phyloP scores from a whole-genome alignment of 2,888 invertebrate species.

The Rhingia rostrata region DNA sequence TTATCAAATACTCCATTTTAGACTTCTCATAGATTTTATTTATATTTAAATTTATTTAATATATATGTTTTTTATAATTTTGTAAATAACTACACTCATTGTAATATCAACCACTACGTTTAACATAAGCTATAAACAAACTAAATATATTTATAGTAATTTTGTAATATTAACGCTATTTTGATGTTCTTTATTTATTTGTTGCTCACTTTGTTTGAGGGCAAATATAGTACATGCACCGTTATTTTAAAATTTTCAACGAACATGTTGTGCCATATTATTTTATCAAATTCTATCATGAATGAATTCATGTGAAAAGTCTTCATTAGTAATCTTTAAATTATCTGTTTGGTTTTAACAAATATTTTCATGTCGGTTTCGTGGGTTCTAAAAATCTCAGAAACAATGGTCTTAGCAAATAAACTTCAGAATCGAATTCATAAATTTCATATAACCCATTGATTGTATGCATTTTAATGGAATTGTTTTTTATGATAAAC shows the following conservation, averaged over 20 bases:
- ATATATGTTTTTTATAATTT: not conserved
- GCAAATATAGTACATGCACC: not conserved
- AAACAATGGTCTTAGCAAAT: too few species aligned
- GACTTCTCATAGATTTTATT: slow-evolving; percentile 13
- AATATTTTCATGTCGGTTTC: not conserved
- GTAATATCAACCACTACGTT: not conserved
- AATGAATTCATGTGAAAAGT: not conserved
- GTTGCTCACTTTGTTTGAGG: not conserved
- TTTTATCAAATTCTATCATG: not conserved
- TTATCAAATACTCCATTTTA: not conserved
- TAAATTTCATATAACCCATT: too few species aligned
- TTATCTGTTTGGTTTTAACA: not conserved
- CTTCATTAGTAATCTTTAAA: not conserved
- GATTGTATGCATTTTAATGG: too few species aligned
- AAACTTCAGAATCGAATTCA: too few species aligned
- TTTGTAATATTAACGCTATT: not conserved
- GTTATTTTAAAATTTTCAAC: not conserved
- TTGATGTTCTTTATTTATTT: not conserved
- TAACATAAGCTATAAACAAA: slow-evolving; percentile 2
- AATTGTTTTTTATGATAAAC: too few species aligned
- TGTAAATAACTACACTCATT: slow-evolving; percentile 39
- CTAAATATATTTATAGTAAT: slow-evolving; percentile 1
- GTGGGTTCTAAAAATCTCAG: too few species aligned
- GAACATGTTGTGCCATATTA: slow-evolving; percentile 1
- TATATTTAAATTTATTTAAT: slow-evolving; percentile 2